Evolutionary conservation across 2,888 invertebrate genomes (phyloP), one percentile per base, ranked within the genome.

Genomic region (Pristionchus arcanus): DNA sequence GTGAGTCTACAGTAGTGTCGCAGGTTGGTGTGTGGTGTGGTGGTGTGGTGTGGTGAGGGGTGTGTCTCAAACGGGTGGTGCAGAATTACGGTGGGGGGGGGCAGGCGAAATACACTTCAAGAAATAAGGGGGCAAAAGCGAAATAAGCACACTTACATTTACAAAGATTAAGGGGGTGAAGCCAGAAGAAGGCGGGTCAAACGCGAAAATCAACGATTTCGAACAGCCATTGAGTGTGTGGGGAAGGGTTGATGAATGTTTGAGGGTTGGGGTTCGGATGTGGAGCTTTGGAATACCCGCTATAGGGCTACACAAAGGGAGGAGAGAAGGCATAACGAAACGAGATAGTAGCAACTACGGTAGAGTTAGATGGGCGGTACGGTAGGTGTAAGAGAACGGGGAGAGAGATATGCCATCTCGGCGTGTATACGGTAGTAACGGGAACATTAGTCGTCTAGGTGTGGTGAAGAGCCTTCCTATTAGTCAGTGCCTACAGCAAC

Each of bases 1-100:
- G 81, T 49, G 81, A 81, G 81, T n/a, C 81, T 81, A 81, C 81
- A n/a, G 81, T 81, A 81, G 81, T 81, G 81, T 81, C 81, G 81
- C 81, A 81, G 49, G 74, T 74, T 37, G 74, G 37, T 74, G 31
- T 71, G 7, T 28, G 31, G 74, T 74, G 34, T 63, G 63, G 63
- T 63, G 63, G 34, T 63, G 63, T 21, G 21, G 63, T 59, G 59
- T n/a, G 63, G 25, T 25, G 25, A 7, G 25, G 74, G 74, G 31
- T 74, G 74, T 74, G 74, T 74, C 34, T 37, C 74, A 74, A 74
- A 74, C 19, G 74, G 37, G 68, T 5, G 37, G 37, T 37, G 37
- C 13, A 37, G 15, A 71, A 71, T 71, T 71, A 71, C 71, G 3
- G 71, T 16, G 19, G 34, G 37, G 21, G 16, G 74, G 74, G 74